Evolutionary conservation across 2,888 invertebrate genomes (phyloP).

Genomic region (Eristalinus sepulchralis): DNA sequence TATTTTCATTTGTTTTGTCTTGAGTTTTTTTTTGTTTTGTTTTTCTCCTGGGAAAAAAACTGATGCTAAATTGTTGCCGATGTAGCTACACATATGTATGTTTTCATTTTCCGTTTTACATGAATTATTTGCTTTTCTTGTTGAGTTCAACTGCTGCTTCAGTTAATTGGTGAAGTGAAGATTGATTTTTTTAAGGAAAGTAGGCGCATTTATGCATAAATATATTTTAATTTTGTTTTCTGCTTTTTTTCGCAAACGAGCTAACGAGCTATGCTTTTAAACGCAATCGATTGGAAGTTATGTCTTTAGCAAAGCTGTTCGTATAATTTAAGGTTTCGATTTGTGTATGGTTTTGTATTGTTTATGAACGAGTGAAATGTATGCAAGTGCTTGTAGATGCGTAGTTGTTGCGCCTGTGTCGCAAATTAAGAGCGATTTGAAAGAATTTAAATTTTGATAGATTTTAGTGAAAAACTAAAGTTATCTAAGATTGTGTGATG

Average conservation of each 20-base stretch:
- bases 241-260: conserved; percentile 21
- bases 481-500: no score
- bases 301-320: no score
- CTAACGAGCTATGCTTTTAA: conserved; percentile 15
- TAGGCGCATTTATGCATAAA: conserved; percentile 52
- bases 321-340: no score
- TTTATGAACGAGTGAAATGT: no score
- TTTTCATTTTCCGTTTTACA: conserved; percentile 9
- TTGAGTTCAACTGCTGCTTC: conserved; percentile 25
- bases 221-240: conserved; percentile 3
- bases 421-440: no score
- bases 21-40: conserved; percentile 2
- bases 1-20: conserved; percentile 47
- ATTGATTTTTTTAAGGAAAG: conserved; percentile 16
- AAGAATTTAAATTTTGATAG: no score
- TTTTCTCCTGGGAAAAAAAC: not conserved
- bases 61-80: conserved; percentile 20
- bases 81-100: conserved; percentile 8
- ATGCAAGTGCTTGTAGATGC: no score
- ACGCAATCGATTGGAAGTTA: no score
- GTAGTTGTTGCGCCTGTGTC: no score
- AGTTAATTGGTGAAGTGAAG: not conserved
- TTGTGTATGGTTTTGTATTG: no score
- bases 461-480: no score
- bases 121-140: conserved; percentile 25